Base-by-base conservation (phyloP, 2,888 invertebrate genomes). In the Holacanthella duospinosa region DNA sequence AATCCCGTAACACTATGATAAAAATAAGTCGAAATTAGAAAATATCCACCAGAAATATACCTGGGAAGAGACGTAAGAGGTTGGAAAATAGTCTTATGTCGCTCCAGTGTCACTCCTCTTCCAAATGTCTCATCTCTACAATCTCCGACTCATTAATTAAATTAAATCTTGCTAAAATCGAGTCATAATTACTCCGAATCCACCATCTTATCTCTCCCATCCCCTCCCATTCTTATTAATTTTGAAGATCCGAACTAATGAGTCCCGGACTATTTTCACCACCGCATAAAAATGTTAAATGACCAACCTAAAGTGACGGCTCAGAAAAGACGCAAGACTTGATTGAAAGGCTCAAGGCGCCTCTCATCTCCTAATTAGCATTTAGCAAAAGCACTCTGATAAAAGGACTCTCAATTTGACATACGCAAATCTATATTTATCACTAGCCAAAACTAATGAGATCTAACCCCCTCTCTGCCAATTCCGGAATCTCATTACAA, bases 1-100 rank as follows among this genome's bases (percentile, higher is more conserved):
- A 61, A 71, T 63, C 19, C 68, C 67, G 44, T 48, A 48, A 24
- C 25, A 36, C 59, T 59, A 19, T n/a, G 44, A 59, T 9, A 9
- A n/a, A 24, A 29, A 26, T 4, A 58, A 29, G 29, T 6, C n/a
- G 25, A n/a, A 6, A 6, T 53, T 53, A n/a, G n/a, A 12, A 12
- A 12, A 43, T n/a, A 43, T 12, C 43, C 43, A 43, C 43, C n/a
- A n/a, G 12, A 43, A 43, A 43, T 12, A 43, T 43, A 12, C 43
- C 43, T n/a, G 12, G n/a, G n/a, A 43, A 43, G 12, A 43, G 12
- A 43, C 43, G 43, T n/a, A 43, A 12, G 43, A 43, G n/a, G 12
- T 43, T 43, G 43, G 43, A n/a, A 12, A n/a, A n/a, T n/a, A n/a
- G n/a, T n/a, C n/a, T n/a, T n/a, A n/a, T n/a, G n/a, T n/a, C n/a